Evolutionary conservation across 1,140 invertebrate species (phyloP).

Genomic region (Pantala flavescens): DNA sequence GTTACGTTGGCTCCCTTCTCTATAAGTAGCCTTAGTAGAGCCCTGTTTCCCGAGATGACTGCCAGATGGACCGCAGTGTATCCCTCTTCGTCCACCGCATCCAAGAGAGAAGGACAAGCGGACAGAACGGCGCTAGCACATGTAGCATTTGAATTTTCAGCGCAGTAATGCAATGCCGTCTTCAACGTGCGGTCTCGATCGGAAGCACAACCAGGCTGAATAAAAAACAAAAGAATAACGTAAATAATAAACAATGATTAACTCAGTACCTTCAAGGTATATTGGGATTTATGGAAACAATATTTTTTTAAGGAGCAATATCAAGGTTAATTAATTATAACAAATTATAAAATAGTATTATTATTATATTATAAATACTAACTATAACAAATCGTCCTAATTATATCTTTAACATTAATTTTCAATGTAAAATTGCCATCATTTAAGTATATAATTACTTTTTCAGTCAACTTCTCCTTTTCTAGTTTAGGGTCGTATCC

Average conservation of each 20-base stretch:
- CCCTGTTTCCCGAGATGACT: slow-evolving; percentile 79
- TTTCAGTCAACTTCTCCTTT: no score
- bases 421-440: no score
- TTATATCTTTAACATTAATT: no score
- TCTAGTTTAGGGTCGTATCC: no score
- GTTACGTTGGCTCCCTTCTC: slow-evolving; percentile 77
- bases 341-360: not conserved
- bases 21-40: slow-evolving; percentile 67
- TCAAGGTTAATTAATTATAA: not conserved
- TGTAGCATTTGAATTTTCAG: slow-evolving; percentile 50
- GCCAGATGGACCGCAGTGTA: slow-evolving; percentile 88
- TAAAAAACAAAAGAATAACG: slow-evolving; percentile 14
- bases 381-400: not conserved
- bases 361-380: not conserved
- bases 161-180: slow-evolving; percentile 85
- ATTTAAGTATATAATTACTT: no score
- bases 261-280: not conserved
- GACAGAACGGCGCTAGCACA: slow-evolving; percentile 61
- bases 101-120: slow-evolving; percentile 61
- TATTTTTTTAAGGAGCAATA: not conserved
- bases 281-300: not conserved
- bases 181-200: slow-evolving; percentile 72
- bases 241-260: not conserved
- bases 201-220: slow-evolving; percentile 42
- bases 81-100: slow-evolving; percentile 80